phyloP scores from a whole-genome alignment of 2,888 invertebrate genomes.

The Rotaria magnacalcarata region DNA sequence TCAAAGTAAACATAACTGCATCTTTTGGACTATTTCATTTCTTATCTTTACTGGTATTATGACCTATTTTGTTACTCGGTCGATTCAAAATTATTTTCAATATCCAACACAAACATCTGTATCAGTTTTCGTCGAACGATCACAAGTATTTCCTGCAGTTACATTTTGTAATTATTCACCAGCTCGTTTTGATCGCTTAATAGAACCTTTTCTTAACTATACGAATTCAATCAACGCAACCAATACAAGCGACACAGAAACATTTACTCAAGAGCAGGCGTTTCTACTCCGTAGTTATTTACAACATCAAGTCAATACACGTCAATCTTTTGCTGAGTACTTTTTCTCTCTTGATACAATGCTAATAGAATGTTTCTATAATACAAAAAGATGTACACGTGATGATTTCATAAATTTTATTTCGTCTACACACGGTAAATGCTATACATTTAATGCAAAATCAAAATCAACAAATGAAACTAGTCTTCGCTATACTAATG shows the following conservation, averaged over 20 bases:
- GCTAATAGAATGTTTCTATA: background rate
- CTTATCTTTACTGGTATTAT: background rate
- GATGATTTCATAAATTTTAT: background rate
- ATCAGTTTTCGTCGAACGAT: constrained; percentile 24
- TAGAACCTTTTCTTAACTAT: background rate
- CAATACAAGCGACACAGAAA: background rate
- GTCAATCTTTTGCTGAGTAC: background rate
- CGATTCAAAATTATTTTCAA: constrained; percentile 3
- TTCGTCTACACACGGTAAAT: background rate
- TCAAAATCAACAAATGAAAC: background rate
- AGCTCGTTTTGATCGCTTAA: background rate
- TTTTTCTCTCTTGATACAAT: background rate
- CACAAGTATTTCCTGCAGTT: constrained; percentile 39
- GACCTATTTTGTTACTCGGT: constrained; percentile 4
- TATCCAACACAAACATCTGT: constrained; percentile 33
- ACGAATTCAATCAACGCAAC: background rate
- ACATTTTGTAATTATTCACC: constrained; percentile 38
- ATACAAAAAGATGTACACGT: background rate
- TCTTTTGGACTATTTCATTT: constrained; percentile 34
- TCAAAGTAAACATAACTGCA: background rate
- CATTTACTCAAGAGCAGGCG: background rate
- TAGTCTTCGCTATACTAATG: background rate
- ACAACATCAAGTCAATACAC: background rate
- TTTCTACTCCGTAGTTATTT: background rate
- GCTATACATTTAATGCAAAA: background rate